phyloP scores from a whole-genome alignment of 2,113 vertebrate genomes.

The Pituophis catenifer region DNA sequence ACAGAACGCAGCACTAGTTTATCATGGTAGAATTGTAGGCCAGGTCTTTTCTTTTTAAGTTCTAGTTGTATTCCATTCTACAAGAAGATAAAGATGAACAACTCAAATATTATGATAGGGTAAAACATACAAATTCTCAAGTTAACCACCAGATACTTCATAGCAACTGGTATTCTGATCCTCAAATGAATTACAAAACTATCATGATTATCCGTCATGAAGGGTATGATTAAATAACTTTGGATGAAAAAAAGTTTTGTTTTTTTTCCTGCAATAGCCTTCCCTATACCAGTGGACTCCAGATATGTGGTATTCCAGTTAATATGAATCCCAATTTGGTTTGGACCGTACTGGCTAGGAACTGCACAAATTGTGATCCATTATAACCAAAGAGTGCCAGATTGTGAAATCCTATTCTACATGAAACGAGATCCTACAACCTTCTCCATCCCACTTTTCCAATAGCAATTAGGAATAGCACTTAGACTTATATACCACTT shows the following conservation, averaged over 20 bases:
- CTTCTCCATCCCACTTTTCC: neutral
- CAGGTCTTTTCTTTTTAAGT: neutral
- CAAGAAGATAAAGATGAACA: neutral
- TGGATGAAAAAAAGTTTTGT: neutral
- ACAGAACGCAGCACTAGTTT: slow-evolving; percentile 58
- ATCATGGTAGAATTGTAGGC: slow-evolving; percentile 42
- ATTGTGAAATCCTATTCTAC: neutral
- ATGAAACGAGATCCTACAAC: neutral
- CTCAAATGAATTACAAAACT: neutral
- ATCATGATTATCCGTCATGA: neutral
- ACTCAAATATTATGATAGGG: neutral
- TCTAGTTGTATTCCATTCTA: slow-evolving; percentile 66
- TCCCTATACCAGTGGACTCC: neutral
- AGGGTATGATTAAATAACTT: neutral
- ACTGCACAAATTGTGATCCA: neutral
- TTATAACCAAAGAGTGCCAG: neutral
- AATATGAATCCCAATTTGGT: neutral
- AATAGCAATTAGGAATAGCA: neutral
- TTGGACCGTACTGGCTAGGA: neutral
- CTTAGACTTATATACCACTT: no score
- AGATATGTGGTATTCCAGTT: neutral
- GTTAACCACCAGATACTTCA: neutral
- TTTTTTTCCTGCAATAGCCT: neutral
- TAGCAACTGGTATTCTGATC: neutral
- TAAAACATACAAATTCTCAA: neutral